A percentile compares a stretch with the other conserved stretches of the same genome.
Conservation (phyloP, 1,140 invertebrate species). For the Metaphire vulgaris region DNA sequence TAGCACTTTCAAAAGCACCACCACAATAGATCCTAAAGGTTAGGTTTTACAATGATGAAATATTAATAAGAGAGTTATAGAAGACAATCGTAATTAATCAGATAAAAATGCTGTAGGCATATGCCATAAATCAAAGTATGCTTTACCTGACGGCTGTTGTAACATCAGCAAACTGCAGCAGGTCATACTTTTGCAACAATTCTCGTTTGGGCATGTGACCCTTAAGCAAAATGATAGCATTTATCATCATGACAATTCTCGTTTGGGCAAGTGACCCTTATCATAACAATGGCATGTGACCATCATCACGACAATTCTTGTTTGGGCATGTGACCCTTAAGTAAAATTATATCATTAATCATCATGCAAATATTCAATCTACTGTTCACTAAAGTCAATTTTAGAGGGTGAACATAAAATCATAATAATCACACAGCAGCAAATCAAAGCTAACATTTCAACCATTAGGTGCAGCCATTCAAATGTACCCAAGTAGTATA, state of each 20-base stretch:
- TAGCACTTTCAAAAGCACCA: not conserved
- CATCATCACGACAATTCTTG: not conserved
- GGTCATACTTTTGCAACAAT: conserved; percentile 79
- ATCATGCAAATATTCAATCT: not conserved
- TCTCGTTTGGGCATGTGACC: conserved; percentile 78
- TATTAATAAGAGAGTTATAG: not conserved
- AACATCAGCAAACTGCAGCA: conserved; percentile 82
- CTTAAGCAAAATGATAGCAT: too few relatives aligned
- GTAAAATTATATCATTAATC: not conserved
- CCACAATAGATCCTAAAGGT: not conserved
- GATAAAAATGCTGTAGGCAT: not conserved
- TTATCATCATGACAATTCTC: not conserved
- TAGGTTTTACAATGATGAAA: not conserved
- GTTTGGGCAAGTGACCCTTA: not conserved
- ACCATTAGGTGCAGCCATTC: too few relatives aligned
- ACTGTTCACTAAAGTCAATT: not conserved
- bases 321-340: not conserved
- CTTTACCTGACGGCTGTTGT: conserved; percentile 69
- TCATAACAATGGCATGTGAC: too few relatives aligned
- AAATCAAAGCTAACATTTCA: not conserved
- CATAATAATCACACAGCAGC: not conserved
- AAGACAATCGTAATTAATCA: not conserved
- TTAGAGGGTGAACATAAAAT: not conserved
- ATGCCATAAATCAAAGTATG: not conserved
- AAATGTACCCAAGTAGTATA: not conserved